Evolutionary conservation across 2,797 vertebrate genomes (phyloP).

Genomic region (Eutrigla gurnardus): DNA sequence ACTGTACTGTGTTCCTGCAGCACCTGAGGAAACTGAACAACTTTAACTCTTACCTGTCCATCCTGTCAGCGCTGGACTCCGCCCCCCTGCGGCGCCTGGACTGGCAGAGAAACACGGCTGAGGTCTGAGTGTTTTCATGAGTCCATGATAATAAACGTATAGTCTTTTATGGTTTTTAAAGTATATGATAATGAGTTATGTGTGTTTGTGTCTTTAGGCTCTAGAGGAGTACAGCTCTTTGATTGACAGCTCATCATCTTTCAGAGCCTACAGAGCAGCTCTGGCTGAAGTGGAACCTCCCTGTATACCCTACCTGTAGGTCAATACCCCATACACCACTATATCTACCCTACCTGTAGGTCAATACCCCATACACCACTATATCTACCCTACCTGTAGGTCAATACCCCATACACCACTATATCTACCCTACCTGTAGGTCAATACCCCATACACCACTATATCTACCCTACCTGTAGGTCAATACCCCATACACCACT

Average conservation of each 20-base stretch:
- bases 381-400: neutral
- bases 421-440: slow-evolving; percentile 86
- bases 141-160: too few species aligned
- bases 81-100: slow-evolving; percentile 93
- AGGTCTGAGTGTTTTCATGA: slow-evolving; percentile 78
- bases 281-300: slow-evolving; percentile 93
- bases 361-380: neutral
- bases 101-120: slow-evolving; percentile 94
- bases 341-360: neutral
- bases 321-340: neutral
- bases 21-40: slow-evolving; percentile 95
- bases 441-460: neutral
- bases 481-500: neutral
- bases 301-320: slow-evolving; percentile 91
- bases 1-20: slow-evolving; percentile 69
- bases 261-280: slow-evolving; percentile 92
- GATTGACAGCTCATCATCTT: slow-evolving; percentile 96
- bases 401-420: neutral
- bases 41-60: slow-evolving; percentile 97
- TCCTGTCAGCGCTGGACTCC: slow-evolving; percentile 94
- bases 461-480: neutral
- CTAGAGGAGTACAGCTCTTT: slow-evolving; percentile 93
- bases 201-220: slow-evolving; percentile 76
- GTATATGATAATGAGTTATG: fast-evolving
- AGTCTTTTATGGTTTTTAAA: neutral